phyloP scores from a whole-genome alignment of 1,140 invertebrate genomes.

The Heterodera carotae region DNA sequence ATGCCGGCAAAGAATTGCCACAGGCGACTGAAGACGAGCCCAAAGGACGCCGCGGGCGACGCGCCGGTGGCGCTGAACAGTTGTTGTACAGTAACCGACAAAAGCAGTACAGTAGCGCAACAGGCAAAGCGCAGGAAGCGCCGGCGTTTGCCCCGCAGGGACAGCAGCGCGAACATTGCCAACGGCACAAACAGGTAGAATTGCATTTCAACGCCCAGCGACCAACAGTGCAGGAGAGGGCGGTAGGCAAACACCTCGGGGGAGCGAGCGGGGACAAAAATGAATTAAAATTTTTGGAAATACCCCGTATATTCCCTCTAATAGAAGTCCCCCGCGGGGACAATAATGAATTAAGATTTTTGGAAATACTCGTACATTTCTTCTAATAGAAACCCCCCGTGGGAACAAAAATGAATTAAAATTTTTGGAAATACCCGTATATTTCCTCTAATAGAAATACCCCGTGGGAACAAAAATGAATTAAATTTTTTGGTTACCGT shows the following conservation, averaged over 20 bases:
- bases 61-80: no score
- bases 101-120: constrained; percentile 19
- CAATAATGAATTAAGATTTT: no score
- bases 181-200: constrained; percentile 53
- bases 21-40: constrained; percentile 42
- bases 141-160: neutral
- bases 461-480: no score
- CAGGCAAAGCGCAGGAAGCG: constrained; percentile 9
- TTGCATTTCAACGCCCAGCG: constrained; percentile 51
- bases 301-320: no score
- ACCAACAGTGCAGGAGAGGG: constrained; percentile 50
- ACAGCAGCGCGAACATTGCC: constrained; percentile 27
- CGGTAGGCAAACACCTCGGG: constrained; percentile 33
- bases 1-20: constrained; percentile 51
- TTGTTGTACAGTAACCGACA: constrained; percentile 8
- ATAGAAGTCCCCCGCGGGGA: no score
- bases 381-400: no score
- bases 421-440: no score
- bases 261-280: neutral
- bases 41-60: constrained; percentile 20
- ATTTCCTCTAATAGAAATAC: no score
- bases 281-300: no score
- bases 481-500: no score
- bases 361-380: no score
- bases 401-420: no score